These are phyloP conservation scores for Lydus trimaculatus DNA, from an alignment of 2,888 invertebrate species.

Conservation along the genomic window DNA sequence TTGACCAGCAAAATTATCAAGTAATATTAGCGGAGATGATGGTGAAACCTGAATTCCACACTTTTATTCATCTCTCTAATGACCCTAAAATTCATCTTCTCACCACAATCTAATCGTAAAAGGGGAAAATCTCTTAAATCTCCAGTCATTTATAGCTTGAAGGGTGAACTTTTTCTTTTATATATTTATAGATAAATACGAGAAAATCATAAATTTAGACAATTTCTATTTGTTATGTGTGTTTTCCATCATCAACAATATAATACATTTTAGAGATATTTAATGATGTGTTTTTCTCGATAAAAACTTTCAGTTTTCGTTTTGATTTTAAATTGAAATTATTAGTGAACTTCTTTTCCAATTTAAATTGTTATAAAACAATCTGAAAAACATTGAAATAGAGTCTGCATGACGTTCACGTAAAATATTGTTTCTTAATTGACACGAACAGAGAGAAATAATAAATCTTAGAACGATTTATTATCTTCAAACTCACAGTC, in stretches of 20 bases:
- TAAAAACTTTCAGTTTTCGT: too few species aligned
- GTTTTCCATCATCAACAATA: background rate
- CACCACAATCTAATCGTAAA: background rate
- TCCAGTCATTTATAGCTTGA: background rate
- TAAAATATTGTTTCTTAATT: slow-evolving; percentile 32
- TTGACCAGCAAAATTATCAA: too few species aligned
- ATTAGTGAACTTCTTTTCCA: background rate
- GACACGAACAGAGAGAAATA: slow-evolving; percentile 33
- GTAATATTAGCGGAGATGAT: too few species aligned
- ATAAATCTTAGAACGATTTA: slow-evolving; percentile 25
- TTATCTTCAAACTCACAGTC: slow-evolving; percentile 24
- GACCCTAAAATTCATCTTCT: background rate
- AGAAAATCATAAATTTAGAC: background rate
- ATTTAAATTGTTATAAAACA: background rate
- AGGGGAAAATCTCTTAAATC: background rate
- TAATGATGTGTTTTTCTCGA: too few species aligned
- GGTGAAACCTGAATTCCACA: too few species aligned
- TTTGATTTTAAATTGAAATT: background rate
- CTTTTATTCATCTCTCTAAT: too few species aligned
- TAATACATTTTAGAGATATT: background rate
- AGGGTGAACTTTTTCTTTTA: background rate
- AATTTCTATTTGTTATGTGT: background rate
- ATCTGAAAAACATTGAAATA: background rate
- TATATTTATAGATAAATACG: background rate
- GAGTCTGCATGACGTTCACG: background rate